phyloP scores from a whole-genome alignment of 2,888 invertebrate species.

The Stenodera caucasica region DNA sequence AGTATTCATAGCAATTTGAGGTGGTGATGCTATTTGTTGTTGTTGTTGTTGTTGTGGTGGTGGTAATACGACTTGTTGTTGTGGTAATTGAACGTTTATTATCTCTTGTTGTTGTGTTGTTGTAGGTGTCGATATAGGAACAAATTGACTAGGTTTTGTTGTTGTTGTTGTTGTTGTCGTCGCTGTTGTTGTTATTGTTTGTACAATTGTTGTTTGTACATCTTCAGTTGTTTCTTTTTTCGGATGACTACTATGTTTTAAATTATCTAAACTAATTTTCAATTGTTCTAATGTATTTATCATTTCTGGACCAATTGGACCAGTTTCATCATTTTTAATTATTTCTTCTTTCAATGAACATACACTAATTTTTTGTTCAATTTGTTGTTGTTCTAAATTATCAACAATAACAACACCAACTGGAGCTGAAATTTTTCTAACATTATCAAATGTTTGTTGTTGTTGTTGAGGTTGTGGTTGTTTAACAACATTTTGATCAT shows the following conservation, averaged over 20 bases:
- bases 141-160: slow-evolving; percentile 18
- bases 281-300: slow-evolving; percentile 62
- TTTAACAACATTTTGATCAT: slow-evolving; percentile 19
- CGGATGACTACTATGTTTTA: slow-evolving; percentile 59
- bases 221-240: slow-evolving; percentile 43
- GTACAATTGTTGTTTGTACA: slow-evolving; percentile 25
- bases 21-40: slow-evolving; percentile 40
- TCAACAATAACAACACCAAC: slow-evolving; percentile 35
- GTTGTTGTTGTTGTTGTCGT: slow-evolving; percentile 33
- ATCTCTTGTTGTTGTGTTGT: slow-evolving; percentile 28
- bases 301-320: slow-evolving; percentile 56
- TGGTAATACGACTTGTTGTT: slow-evolving; percentile 11
- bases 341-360: slow-evolving; percentile 43
- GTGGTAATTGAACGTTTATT: slow-evolving; percentile 13
- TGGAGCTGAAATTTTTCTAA: slow-evolving; percentile 44
- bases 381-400: slow-evolving; percentile 30
- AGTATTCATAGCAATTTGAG: slow-evolving; percentile 30
- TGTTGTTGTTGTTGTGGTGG: slow-evolving; percentile 14
- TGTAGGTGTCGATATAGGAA: slow-evolving; percentile 24
- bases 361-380: slow-evolving; percentile 44
- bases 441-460: slow-evolving; percentile 25
- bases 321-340: slow-evolving; percentile 42
- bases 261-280: slow-evolving; percentile 62
- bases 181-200: slow-evolving; percentile 19
- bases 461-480: slow-evolving; percentile 11